A percentile compares a stretch with the other conserved stretches of the same genome.
Evolutionary conservation across 92 coral and sea anemone species (phyloP).

Genomic region (Palythoa grandis): DNA sequence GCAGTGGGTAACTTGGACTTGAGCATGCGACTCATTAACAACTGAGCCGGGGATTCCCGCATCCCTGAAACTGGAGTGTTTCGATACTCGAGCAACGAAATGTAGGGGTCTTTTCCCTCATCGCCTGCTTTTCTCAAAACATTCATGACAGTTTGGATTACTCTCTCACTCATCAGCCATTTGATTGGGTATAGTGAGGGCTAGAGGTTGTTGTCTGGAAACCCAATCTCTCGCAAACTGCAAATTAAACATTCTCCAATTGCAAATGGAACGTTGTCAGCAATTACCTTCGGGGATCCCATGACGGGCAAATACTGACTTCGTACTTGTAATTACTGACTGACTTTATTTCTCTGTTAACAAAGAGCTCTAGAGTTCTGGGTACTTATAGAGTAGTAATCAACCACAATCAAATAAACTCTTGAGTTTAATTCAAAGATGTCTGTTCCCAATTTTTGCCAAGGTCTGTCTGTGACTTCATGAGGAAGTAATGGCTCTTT

Average conservation of each 20-base stretch:
- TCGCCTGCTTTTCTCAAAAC: constrained; percentile 32
- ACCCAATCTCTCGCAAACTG: constrained; percentile 33
- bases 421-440: constrained; percentile 43
- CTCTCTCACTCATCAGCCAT: constrained; percentile 48
- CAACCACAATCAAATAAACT: constrained; percentile 43
- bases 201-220: constrained; percentile 41
- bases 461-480: constrained; percentile 44
- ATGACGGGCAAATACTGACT: constrained; percentile 49
- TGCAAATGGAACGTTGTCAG: constrained; percentile 42
- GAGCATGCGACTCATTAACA: no score
- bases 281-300: constrained; percentile 52
- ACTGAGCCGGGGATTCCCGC: no score
- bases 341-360: constrained; percentile 29
- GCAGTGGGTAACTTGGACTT: no score
- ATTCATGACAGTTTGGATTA: constrained; percentile 42
- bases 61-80: not conserved
- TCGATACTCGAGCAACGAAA: constrained; percentile 37
- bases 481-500: constrained; percentile 53
- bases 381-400: constrained; percentile 49
- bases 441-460: constrained; percentile 48
- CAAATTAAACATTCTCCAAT: constrained; percentile 27
- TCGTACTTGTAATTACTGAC: constrained; percentile 45
- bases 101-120: constrained; percentile 40
- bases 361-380: constrained; percentile 23
- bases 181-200: constrained; percentile 37